Evolutionary conservation across 2,113 vertebrate species (phyloP).

Genomic region (Micromys minutus): DNA sequence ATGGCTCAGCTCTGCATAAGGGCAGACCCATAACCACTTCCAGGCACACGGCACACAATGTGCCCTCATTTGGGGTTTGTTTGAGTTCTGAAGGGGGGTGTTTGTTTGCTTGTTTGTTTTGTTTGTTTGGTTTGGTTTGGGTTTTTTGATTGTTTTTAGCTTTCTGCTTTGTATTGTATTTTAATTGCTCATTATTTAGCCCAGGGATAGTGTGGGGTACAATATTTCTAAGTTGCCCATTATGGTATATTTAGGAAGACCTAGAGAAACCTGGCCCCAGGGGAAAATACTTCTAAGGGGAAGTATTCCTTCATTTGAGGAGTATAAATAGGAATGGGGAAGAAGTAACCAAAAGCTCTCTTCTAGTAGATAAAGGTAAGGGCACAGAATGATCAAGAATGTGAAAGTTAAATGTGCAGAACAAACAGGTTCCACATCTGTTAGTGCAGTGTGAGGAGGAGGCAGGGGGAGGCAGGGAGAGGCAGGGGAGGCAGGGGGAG

Average conservation of each 20-base stretch:
- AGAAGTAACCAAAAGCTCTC: neutral
- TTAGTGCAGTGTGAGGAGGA: fast-evolving
- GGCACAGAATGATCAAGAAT: neutral
- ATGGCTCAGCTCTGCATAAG: too few species aligned
- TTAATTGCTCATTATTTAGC: neutral
- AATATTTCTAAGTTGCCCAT: too few species aligned
- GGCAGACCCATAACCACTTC: neutral
- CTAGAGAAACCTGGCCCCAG: neutral
- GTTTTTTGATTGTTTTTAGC: neutral
- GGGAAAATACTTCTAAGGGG: neutral
- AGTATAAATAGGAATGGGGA: neutral
- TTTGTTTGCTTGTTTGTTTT: neutral
- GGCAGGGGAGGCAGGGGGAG: neutral
- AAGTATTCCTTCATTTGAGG: neutral
- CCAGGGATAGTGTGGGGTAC: neutral
- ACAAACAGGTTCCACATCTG: neutral
- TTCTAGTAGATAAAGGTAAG: neutral
- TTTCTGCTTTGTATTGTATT: neutral
- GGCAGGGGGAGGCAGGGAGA: too few species aligned
- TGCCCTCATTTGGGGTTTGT: neutral
- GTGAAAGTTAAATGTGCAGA: neutral
- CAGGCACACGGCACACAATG: fast-evolving
- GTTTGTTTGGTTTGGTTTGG: neutral
- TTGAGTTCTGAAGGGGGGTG: neutral
- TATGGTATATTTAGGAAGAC: neutral